Conservation (phyloP, 2,888 invertebrate genomes). For the Leptodirus hochenwartii region DNA sequence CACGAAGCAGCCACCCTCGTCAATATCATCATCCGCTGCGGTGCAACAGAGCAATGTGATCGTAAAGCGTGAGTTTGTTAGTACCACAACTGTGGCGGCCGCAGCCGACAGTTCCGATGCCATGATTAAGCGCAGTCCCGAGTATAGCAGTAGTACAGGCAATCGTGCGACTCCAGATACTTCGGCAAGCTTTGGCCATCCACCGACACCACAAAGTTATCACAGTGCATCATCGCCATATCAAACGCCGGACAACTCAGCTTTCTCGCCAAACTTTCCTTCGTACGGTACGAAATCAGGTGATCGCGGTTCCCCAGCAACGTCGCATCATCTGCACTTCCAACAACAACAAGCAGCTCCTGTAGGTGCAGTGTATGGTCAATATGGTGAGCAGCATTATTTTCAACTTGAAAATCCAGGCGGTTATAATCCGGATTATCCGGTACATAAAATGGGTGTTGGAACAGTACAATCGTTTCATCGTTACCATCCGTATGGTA, state of each 20-base stretch:
- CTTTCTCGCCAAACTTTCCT: conserved; percentile 31
- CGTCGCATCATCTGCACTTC: conserved; percentile 7
- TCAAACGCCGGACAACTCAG: conserved; percentile 36
- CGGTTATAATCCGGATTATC: too few relatives aligned
- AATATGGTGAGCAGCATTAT: conserved; percentile 12
- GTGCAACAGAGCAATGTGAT: neutral
- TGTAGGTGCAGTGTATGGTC: conserved; percentile 14
- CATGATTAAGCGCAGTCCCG: conserved; percentile 42
- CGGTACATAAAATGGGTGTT: conserved; percentile 18
- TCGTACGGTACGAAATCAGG: conserved; percentile 29
- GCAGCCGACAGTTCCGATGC: conserved; percentile 58
- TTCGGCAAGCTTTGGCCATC: conserved; percentile 37
- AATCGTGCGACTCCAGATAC: conserved; percentile 37
- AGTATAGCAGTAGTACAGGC: conserved; percentile 21
- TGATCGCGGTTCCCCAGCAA: conserved; percentile 16
- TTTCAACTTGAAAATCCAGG: too few relatives aligned
- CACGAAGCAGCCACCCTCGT: conserved; percentile 20
- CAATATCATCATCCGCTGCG: too few relatives aligned
- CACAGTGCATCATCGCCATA: conserved; percentile 48
- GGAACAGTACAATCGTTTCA: conserved; percentile 20
- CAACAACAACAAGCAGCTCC: conserved; percentile 8
- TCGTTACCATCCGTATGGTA: conserved; percentile 28
- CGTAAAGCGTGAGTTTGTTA: neutral
- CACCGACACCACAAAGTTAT: conserved; percentile 46
- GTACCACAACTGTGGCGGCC: conserved; percentile 35